Evolutionary conservation across 2,888 invertebrate genomes (phyloP).

Genomic region (Alcis repandata): DNA sequence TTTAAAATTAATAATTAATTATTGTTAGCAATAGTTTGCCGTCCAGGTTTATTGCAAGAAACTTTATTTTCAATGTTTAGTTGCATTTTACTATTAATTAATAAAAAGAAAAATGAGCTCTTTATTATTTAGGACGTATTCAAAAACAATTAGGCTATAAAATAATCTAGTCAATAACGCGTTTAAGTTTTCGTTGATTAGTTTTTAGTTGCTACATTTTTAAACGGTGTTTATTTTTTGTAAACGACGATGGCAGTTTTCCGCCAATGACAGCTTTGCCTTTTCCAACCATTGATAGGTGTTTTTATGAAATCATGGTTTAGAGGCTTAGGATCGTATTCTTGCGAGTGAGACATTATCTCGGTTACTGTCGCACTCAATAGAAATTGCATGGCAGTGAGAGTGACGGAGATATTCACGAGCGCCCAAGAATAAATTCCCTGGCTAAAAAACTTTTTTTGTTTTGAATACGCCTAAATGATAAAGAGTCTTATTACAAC

Average conservation of each 20-base stretch:
- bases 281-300: too few species aligned
- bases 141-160: background rate
- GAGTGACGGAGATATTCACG: too few species aligned
- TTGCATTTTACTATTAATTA: too few species aligned
- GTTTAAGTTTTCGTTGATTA: background rate
- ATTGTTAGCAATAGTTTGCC: conserved; percentile 57
- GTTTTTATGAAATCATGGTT: too few species aligned
- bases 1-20: conserved; percentile 28
- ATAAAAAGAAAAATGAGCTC: conserved; percentile 14
- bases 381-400: too few species aligned
- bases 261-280: too few species aligned
- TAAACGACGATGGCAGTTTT: too few species aligned
- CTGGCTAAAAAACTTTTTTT: too few species aligned
- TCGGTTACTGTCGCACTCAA: too few species aligned
- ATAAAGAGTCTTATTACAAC: conserved; percentile 1
- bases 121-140: conserved; percentile 19
- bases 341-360: too few species aligned
- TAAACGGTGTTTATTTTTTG: background rate
- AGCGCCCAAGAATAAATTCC: too few species aligned
- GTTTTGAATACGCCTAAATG: conserved; percentile 12
- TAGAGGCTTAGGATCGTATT: too few species aligned
- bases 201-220: background rate
- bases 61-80: conserved; percentile 1
- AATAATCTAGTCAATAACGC: conserved; percentile 10
- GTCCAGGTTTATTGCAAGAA: conserved; percentile 45